A percentile compares a stretch with the other conserved stretches of the same genome.
Evolutionary conservation across 2,888 invertebrate genomes (phyloP).

Genomic region (Troglohyphantes excavatus): DNA sequence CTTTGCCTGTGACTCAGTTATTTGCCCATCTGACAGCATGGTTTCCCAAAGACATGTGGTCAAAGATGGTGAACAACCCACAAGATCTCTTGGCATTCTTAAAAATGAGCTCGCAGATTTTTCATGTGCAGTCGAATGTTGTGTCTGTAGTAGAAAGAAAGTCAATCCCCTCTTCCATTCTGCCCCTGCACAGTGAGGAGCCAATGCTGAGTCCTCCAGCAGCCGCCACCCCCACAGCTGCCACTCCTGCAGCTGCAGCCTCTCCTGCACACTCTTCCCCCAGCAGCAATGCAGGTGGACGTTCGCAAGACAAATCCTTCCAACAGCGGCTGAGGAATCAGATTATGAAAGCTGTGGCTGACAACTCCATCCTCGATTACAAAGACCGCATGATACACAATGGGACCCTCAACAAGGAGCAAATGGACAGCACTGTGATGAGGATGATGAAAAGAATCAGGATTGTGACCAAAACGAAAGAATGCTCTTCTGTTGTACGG

Average conservation of each 20-base stretch:
- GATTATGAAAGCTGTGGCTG: constrained; percentile 93
- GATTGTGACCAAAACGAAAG: constrained; percentile 90
- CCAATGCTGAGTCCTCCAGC: constrained; percentile 38
- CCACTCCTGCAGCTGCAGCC: background rate
- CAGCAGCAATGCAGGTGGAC: constrained; percentile 45
- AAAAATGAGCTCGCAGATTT: constrained; percentile 95
- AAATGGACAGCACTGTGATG: constrained; percentile 81
- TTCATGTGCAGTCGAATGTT: constrained; percentile 95
- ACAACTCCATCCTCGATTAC: constrained; percentile 88
- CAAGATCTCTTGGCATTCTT: constrained; percentile 94
- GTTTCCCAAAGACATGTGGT: constrained; percentile 90
- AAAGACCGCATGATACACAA: constrained; percentile 64
- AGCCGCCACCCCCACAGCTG: background rate
- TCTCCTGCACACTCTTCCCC: constrained; percentile 71
- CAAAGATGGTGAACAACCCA: constrained; percentile 94
- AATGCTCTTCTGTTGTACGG: constrained; percentile 88
- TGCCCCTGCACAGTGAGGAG: constrained; percentile 5
- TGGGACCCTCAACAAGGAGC: constrained; percentile 53
- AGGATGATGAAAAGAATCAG: constrained; percentile 91
- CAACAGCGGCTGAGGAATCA: constrained; percentile 94
- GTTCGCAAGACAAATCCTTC: constrained; percentile 84
- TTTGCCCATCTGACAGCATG: constrained; percentile 89
- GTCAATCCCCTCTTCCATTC: background rate
- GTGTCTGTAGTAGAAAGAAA: constrained; percentile 87
- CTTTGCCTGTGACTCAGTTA: constrained; percentile 92